Evolutionary conservation across 2,797 vertebrate genomes (phyloP), one percentile per base, ranked within the genome.

Genomic region (Alauda arvensis): DNA sequence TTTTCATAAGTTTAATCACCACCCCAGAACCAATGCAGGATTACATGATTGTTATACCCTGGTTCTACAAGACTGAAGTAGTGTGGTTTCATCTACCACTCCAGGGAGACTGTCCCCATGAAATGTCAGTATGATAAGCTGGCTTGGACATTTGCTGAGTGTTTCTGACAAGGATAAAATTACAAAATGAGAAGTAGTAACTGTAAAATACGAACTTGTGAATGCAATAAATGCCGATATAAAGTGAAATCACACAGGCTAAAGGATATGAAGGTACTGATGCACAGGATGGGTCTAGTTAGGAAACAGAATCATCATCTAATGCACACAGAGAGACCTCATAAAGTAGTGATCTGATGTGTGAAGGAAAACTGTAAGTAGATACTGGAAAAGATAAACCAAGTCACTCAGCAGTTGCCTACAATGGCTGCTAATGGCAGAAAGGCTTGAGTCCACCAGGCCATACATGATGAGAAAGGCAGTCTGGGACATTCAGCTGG

Each of bases 61-160:
- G 33, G 42, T 90, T 88, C 79, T 83, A 65, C 51, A 89, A 52
- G 87, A 31, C 40, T 79, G 62, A 87, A 82, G 48, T 51, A 40
- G 69, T 4, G 1, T 61, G 18, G 37, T 68, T 90, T 72, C 68
- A 62, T 77, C 80, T 65, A 80, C 42, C 37, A 75, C 80, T 75
- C 37, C 57, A 77, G 90, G 56, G 88, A 94, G 68, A 79, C 65
- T 33, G 55, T 83, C 94, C 53, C 68, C 87, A 68, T 72, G 88
- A 90, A 95, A 95, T 77, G 62, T 91, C 90, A 94, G 55, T 10
- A 34, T 40, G 83, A 91, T 93, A 75, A 91, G 85, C 72, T 92
- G 86, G 48, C 59, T 85, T 72, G 92, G 93, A 85, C 81, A 62
- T 79, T 89, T 83, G 59, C 78, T 88, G 78, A 91, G 74, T 46